Percentiles rank a stretch among this genome's conserved stretches.
phyloP scores from a whole-genome alignment of 2,113 vertebrate genomes.

The Nyctibius bracteatus region DNA sequence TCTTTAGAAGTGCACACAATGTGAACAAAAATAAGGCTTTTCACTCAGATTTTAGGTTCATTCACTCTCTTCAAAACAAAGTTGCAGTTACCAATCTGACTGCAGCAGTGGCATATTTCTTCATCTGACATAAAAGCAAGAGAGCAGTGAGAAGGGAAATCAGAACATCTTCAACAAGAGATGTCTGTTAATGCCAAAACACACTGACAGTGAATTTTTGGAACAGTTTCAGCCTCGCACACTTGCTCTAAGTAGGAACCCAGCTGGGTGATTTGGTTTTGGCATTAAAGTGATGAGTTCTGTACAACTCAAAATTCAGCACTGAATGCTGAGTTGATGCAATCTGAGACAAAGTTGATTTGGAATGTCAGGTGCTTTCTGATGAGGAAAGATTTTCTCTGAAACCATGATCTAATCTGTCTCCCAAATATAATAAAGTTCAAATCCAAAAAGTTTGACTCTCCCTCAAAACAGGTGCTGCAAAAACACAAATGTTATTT shows the following conservation, averaged over 20 bases:
- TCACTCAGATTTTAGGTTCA: background rate
- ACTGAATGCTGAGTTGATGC: background rate
- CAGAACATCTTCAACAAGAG: background rate
- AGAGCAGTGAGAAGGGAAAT: background rate
- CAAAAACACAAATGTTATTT: accelerated
- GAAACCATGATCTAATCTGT: background rate
- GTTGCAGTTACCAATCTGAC: background rate
- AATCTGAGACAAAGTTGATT: background rate
- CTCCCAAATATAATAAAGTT: background rate
- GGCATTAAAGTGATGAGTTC: background rate
- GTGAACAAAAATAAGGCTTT: background rate
- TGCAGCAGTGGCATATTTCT: background rate
- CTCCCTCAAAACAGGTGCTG: background rate
- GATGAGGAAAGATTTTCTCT: background rate
- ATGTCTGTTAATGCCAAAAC: background rate
- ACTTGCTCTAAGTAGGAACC: background rate
- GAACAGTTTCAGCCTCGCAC: background rate
- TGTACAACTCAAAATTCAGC: background rate
- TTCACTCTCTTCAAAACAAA: background rate
- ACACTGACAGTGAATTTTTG: background rate
- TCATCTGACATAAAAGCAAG: background rate
- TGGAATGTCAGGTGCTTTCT: background rate
- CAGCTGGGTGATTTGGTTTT: background rate
- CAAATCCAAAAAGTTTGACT: background rate
- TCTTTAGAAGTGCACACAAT: background rate